Conservation (phyloP, 2,888 invertebrate species). For the Chymomyza procnemis region DNA sequence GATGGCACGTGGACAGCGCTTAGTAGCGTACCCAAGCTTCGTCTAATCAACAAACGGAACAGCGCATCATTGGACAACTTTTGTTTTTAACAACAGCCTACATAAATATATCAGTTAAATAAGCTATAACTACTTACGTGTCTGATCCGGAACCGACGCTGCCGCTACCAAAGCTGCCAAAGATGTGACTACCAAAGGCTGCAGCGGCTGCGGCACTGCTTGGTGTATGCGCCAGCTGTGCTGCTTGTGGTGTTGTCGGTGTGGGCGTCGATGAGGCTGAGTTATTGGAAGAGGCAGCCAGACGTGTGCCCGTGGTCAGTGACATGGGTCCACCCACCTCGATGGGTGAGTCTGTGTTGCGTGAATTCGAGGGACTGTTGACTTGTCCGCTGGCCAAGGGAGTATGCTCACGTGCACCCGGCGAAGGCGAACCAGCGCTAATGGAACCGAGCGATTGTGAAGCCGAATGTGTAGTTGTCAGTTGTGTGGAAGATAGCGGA, state of each 20-base stretch:
- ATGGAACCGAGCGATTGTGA: constrained; percentile 80
- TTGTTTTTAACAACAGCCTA: constrained; percentile 9
- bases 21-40: constrained; percentile 13
- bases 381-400: constrained; percentile 74
- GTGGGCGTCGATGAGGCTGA: constrained; percentile 67
- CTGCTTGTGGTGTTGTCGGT: constrained; percentile 60
- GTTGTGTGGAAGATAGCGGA: constrained; percentile 77
- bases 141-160: constrained; percentile 74
- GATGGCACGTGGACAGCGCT: constrained; percentile 51
- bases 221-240: constrained; percentile 67
- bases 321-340: constrained; percentile 79
- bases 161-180: constrained; percentile 80
- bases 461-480: constrained; percentile 76
- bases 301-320: constrained; percentile 68
- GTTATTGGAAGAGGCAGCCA: constrained; percentile 59
- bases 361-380: constrained; percentile 81
- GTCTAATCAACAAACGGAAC: constrained; percentile 56
- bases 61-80: constrained; percentile 12
- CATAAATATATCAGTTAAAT: not conserved
- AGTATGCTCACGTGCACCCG: constrained; percentile 74
- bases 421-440: constrained; percentile 79
- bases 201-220: constrained; percentile 80
- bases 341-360: constrained; percentile 82
- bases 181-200: constrained; percentile 83
- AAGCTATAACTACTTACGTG: constrained; percentile 78